phyloP scores from a whole-genome alignment of 1,140 invertebrate species.

The Holcopasites calliopsidis region DNA sequence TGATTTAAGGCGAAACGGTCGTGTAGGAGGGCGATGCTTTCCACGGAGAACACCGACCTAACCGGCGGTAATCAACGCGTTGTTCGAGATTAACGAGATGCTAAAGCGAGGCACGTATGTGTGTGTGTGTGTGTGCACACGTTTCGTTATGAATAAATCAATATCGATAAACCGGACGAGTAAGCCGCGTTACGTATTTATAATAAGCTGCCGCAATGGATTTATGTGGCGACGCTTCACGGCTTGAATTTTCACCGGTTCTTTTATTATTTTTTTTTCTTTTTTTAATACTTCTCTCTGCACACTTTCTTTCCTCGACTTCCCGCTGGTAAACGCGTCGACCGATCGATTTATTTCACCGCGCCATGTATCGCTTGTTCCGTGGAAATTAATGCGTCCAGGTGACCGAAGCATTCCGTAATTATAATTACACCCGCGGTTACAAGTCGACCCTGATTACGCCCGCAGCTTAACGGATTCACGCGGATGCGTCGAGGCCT shows the following conservation, averaged over 20 bases:
- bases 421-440: conserved; percentile 29
- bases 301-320: background rate
- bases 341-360: conserved; percentile 33
- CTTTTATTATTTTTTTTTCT: background rate
- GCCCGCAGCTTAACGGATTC: background rate
- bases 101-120: conserved; percentile 38
- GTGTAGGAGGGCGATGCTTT: conserved; percentile 57
- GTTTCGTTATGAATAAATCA: conserved; percentile 59
- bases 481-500: background rate
- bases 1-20: conserved; percentile 68
- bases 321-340: conserved; percentile 22
- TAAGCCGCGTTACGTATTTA: conserved; percentile 56
- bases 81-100: conserved; percentile 61
- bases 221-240: conserved; percentile 44
- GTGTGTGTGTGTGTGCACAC: background rate
- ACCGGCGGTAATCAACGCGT: conserved; percentile 50
- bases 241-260: conserved; percentile 20
- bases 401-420: conserved; percentile 7
- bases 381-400: conserved; percentile 31
- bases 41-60: conserved; percentile 21
- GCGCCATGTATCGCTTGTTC: background rate
- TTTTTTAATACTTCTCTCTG: background rate
- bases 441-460: conserved; percentile 19
- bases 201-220: conserved; percentile 56
- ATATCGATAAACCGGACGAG: conserved; percentile 60